These are phyloP conservation scores for Glyphotaelius pellucidus DNA, from an alignment of 2,888 invertebrate genomes.

Conservation along the genomic window DNA sequence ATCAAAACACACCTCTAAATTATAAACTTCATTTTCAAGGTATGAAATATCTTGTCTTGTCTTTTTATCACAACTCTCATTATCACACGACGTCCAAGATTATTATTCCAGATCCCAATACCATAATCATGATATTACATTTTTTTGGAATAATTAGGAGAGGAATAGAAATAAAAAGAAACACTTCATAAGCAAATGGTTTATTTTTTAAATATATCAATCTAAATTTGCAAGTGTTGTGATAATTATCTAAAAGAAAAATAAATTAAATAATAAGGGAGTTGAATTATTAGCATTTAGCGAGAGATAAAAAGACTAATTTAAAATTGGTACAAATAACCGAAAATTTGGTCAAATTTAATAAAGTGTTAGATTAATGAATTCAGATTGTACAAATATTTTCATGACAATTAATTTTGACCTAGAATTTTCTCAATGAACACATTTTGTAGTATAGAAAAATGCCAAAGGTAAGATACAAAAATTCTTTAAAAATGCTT, in stretches of 20 bases:
- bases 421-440: neutral
- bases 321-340: neutral
- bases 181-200: slow-evolving; percentile 58
- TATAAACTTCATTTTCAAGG: too few species aligned
- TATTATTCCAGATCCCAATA: too few species aligned
- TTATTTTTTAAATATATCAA: slow-evolving; percentile 63
- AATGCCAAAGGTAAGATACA: slow-evolving; percentile 5
- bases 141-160: neutral
- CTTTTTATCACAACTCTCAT: too few species aligned
- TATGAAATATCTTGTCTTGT: too few species aligned
- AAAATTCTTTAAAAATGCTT: slow-evolving; percentile 2
- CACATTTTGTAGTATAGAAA: neutral
- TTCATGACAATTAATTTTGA: neutral
- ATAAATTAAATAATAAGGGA: slow-evolving; percentile 42
- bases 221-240: slow-evolving; percentile 62
- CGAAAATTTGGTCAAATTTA: neutral
- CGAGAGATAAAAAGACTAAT: slow-evolving; percentile 15
- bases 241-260: slow-evolving; percentile 53
- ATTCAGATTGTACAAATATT: neutral
- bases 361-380: neutral
- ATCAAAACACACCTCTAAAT: too few species aligned
- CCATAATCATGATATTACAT: too few species aligned
- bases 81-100: too few species aligned
- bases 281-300: slow-evolving; percentile 14
- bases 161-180: slow-evolving; percentile 32